Conservation (phyloP, 2,888 invertebrate genomes). For the Caenorhabditis parvicauda region DNA sequence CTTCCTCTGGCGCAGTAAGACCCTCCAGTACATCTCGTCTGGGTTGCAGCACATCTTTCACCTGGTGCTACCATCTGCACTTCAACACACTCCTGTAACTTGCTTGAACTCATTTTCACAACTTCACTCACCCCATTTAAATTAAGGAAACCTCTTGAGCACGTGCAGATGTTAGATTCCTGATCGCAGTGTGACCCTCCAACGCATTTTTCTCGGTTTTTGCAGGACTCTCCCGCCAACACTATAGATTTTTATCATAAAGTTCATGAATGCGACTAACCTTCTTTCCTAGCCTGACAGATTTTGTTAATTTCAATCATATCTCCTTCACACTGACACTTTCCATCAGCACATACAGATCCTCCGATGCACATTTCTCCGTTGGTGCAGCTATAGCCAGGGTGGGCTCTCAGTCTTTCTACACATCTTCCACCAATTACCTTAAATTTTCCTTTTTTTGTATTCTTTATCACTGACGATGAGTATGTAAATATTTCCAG, state of each 20-base stretch:
- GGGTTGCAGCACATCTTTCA: conserved; percentile 25
- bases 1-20: conserved; percentile 35
- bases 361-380: conserved; percentile 48
- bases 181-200: conserved; percentile 48
- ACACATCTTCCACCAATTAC: conserved; percentile 40
- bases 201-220: conserved; percentile 49
- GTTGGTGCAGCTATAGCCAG: conserved; percentile 54
- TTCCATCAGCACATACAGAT: conserved; percentile 36
- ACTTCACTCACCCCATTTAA: conserved; percentile 19
- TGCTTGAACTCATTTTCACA: conserved; percentile 12
- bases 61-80: conserved; percentile 24
- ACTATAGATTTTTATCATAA: not conserved
- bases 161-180: conserved; percentile 37
- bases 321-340: conserved; percentile 42
- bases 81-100: conserved; percentile 13
- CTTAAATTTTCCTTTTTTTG: conserved; percentile 4
- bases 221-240: conserved; percentile 42
- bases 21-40: conserved; percentile 33
- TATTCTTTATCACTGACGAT: too few species aligned
- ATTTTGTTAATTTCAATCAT: conserved; percentile 39
- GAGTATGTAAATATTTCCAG: too few species aligned
- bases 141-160: conserved; percentile 27
- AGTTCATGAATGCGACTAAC: conserved; percentile 10
- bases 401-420: conserved; percentile 49
- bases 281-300: conserved; percentile 30